Base-by-base conservation (phyloP, 2,888 invertebrate genomes). In the Eupithecia subfuscata region DNA sequence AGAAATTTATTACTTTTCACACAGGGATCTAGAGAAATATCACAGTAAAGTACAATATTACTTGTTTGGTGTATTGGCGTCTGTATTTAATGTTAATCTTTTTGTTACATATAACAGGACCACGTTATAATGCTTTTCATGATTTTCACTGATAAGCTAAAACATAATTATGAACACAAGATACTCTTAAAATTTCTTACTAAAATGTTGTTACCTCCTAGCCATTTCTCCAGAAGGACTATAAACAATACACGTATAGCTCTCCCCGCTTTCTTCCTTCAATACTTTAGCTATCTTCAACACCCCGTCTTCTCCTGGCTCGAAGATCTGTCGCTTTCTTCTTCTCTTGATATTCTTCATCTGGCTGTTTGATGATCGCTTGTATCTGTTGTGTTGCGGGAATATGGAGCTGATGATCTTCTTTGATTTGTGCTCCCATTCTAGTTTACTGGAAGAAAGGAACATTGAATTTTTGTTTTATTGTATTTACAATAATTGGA, bases 171-270 rank as follows among this genome's bases (percentile, higher is more conserved):
- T 3, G 6, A n/a, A 52, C 9, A n/a, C n/a, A 52, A n/a, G 52
- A n/a, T n/a, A 52, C 4, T 52, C 9, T 14, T 14, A 14, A 45
- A 45, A 45, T 14, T 4, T 16, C 45, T 16, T 16, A 45, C 5
- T 6, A 4, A 9, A 40, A 9, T 40, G 6, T 40, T 40, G 70
- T 78, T 81, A 94, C 87, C 97, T 95, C 82, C 97, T 96, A 75
- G 97, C 97, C 87, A 97, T 97, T 89, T 97, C 97, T 0, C 97
- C 97, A 3, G 96, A 96, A 45, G 96, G 96, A 86, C 97, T 97
- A 74, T 96, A 96, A 0, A 97, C 97, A 68, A 96, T 96, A 91
- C 98, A 98, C n/a, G 97, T 97, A 89, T 97, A 98, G 73, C 95
- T 95, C 71, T 97, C 98, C 56, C 97, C 97, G 88, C 97, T 97